Base-by-base conservation (phyloP, 2,888 invertebrate genomes). In the Caradrina kadenii region DNA sequence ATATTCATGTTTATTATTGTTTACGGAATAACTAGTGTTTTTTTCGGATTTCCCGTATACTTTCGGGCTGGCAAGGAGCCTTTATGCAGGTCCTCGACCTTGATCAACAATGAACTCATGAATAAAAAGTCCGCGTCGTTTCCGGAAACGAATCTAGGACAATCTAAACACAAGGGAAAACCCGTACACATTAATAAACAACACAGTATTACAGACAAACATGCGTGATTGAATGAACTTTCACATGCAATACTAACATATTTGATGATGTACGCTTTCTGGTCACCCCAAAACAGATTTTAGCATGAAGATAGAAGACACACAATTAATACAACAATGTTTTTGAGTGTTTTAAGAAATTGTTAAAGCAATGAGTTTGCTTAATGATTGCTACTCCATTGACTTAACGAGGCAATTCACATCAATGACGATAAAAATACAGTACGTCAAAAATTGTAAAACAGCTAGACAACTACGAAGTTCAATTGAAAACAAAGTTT, bases 191-290 rank as follows among this genome's bases (percentile, higher is more conserved):
- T 52, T 13, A 58, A 65, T 62, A 54, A 69, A 61, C 17, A 69
- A 56, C 8, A 63, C 21, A 21, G 17, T 45, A 73, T 53, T 62
- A 76, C 52, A 42, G 45, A 79, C 77, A 84, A 70, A 48, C 80
- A 76, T 70, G 64, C 66, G 55, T 35, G 45, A 72, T 60, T 59
- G 54, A 67, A 63, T 55, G 53, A 66, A 56, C 35, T 71, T 59
- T 65, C 31, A 75, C 62, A 65, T 75, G 80, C 80, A 75, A 78
- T 80, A 78, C 77, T 78, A 79, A 79, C 80, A 79, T 79, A 63
- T 50, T 76, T 63, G 69, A 69, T 69, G 55, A 62, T 76, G 64
- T 65, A 71, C 64, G 71, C 59, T 68, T 71, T 80, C 80, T 78
- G 76, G 65, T 62, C 80, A 80, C 50, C 80, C 80, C 77, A 80